Base-by-base conservation (phyloP, 2,888 invertebrate species). In the Oegoconia quadripuncta region DNA sequence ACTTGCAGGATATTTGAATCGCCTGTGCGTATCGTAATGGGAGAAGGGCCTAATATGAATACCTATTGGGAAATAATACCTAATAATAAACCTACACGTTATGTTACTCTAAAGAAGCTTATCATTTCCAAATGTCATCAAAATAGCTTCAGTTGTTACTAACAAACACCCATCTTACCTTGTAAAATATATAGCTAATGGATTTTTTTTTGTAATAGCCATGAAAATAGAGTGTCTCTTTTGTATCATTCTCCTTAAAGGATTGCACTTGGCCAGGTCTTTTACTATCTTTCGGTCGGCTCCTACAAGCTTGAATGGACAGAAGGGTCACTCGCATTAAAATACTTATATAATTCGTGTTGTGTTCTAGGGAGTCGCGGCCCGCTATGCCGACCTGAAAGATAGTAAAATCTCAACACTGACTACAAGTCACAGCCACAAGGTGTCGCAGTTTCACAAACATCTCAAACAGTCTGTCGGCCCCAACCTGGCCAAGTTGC, bases 381-480 rank as follows among this genome's bases (percentile, higher is more conserved):
- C 91, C 78, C 93, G 93, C 71, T 95, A 94, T 88, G 91, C 92
- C 81, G 94, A 95, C 87, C 90, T 95, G 91, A 95, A 95, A 93
- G 95, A 95, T 90, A 93, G 93, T 90, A 95, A 94, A 91, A 94
- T 97, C 78, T 91, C 93, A 57, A 94, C 95, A 65, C 88, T 96
- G 81, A 94, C 93, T 54, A 93, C 94, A 56, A 91, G 93, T 76
- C 93, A 96, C 89, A 94, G 95, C 86, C 93, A 94, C 88, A 96
- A 96, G 90, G 96, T 97, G 74, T 94, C 96, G 71, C 95, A 95
- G 89, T 97, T 97, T 89, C 97, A 97, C 90, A 96, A 96, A 90
- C 93, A 93, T 71, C 91, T 97, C 75, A 96, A 96, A 91, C 93
- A 93, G 70, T 93, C 95, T 55, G 91, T 92, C 50, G 96, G 96